These are phyloP conservation scores for Dryococelus australis DNA, from an alignment of 2,888 invertebrate genomes.

Conservation along the genomic window DNA sequence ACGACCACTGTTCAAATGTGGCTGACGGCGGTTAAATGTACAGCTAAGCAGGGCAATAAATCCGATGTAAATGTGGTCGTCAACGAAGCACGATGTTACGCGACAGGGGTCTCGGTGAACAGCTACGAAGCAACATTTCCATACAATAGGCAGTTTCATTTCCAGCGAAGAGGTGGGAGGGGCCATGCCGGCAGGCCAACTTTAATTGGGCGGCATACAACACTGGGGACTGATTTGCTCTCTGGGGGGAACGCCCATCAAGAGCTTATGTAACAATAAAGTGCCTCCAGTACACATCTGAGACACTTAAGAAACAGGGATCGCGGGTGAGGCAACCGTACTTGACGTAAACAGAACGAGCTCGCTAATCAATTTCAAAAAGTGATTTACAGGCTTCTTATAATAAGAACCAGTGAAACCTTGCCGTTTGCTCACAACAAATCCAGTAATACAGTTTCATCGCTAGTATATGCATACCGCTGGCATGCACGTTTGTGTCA, in stretches of 20 bases:
- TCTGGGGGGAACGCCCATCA: neutral
- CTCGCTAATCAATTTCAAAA: too few species aligned
- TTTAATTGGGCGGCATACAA: neutral
- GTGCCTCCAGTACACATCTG: too few species aligned
- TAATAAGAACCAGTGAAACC: too few species aligned
- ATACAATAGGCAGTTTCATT: neutral
- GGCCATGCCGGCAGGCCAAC: neutral
- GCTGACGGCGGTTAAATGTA: neutral
- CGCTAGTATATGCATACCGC: too few species aligned
- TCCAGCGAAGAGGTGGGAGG: slow-evolving; percentile 1
- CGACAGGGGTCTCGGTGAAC: neutral
- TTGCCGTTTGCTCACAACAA: too few species aligned
- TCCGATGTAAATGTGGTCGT: neutral
- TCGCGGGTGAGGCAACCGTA: too few species aligned
- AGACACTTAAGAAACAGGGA: too few species aligned
- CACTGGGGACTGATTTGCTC: neutral
- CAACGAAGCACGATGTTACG: neutral
- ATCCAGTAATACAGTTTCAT: too few species aligned
- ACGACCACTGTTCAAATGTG: neutral
- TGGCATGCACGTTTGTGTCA: too few species aligned
- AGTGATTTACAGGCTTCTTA: too few species aligned
- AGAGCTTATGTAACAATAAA: too few species aligned
- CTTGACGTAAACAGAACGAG: too few species aligned
- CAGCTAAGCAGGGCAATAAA: neutral
- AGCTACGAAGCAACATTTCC: slow-evolving; percentile 6